Evolutionary conservation across 2,113 vertebrate genomes (phyloP).

Genomic region (Natator depressus): DNA sequence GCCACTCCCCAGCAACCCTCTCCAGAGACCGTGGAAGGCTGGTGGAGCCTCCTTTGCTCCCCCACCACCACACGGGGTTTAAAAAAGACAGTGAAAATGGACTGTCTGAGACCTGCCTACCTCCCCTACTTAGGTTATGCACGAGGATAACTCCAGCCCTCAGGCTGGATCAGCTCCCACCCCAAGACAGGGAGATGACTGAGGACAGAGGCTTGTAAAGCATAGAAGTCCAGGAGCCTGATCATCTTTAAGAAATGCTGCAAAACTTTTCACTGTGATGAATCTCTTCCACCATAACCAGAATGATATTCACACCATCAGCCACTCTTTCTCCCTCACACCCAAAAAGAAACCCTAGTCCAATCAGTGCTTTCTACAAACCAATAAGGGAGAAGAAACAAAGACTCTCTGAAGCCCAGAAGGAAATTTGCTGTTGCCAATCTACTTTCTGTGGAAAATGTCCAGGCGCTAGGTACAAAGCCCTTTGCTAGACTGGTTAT

Average conservation of each 20-base stretch:
- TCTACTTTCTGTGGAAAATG: background rate
- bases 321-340: background rate
- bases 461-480: background rate
- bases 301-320: background rate
- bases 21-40: background rate
- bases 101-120: background rate
- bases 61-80: background rate
- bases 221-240: background rate
- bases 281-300: background rate
- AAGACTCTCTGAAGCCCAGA: background rate
- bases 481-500: background rate
- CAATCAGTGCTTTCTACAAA: background rate
- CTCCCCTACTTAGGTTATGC: background rate
- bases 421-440: background rate
- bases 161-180: too few relatives aligned
- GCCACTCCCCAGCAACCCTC: background rate
- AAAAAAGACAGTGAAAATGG: background rate
- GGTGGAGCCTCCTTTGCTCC: background rate
- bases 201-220: background rate
- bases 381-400: background rate
- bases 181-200: background rate
- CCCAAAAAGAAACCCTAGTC: background rate
- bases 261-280: background rate
- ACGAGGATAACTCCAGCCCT: background rate
- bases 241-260: background rate